phyloP scores from a whole-genome alignment of 2,113 vertebrate genomes.

The Mus pahari region DNA sequence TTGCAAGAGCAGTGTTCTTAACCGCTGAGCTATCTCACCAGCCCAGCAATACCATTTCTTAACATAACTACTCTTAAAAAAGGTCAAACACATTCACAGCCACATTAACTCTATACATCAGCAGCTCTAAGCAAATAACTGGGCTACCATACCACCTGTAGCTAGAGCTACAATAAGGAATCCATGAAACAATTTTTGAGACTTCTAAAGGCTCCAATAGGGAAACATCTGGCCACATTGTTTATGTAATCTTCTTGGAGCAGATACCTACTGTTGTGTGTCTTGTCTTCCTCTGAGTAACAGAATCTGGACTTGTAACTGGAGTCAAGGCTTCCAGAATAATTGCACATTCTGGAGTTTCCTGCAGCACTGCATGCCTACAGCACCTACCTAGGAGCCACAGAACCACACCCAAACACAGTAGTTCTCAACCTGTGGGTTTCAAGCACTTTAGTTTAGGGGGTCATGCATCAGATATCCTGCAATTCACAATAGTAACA shows the following conservation, averaged over 20 bases:
- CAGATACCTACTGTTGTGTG: neutral
- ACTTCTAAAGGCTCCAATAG: neutral
- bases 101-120: neutral
- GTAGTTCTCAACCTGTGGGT: neutral
- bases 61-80: constrained; percentile 15
- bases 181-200: neutral
- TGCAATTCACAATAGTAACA: neutral
- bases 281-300: neutral
- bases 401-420: neutral
- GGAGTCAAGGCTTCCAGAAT: neutral
- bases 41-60: neutral
- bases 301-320: neutral
- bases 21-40: too few species aligned
- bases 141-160: neutral
- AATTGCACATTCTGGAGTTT: neutral
- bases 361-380: neutral
- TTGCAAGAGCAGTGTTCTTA: too few species aligned
- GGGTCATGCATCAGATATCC: neutral
- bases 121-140: neutral
- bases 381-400: neutral
- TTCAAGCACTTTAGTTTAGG: neutral
- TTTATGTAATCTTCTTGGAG: neutral
- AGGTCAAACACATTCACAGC: neutral
- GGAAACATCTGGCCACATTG: neutral
- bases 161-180: neutral